phyloP scores from a whole-genome alignment of 2,113 vertebrate genomes.

The Bagarius yarrelli region DNA sequence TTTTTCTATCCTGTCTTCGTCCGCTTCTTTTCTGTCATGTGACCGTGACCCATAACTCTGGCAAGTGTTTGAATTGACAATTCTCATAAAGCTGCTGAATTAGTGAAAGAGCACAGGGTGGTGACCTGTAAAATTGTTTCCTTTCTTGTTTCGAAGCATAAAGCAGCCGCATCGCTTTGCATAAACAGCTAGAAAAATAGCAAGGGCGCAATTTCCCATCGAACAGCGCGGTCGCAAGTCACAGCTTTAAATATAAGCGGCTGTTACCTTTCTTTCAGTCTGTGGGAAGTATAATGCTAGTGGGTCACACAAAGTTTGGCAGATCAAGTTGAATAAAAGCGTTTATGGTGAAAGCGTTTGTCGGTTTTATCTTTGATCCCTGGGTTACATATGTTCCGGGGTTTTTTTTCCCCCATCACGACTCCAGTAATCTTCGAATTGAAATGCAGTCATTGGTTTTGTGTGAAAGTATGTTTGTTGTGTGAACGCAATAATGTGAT shows the following conservation, averaged over 20 bases:
- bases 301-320: constrained; percentile 22
- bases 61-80: neutral
- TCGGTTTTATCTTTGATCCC: constrained; percentile 21
- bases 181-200: constrained; percentile 6
- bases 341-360: constrained; percentile 26
- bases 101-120: constrained; percentile 9
- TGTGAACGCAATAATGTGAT: neutral
- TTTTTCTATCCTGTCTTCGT: neutral
- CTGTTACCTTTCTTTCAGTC: constrained; percentile 20
- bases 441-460: neutral
- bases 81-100: neutral
- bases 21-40: neutral
- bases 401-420: neutral
- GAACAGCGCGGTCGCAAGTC: constrained; percentile 24
- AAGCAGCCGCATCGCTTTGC: constrained; percentile 43
- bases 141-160: constrained; percentile 11
- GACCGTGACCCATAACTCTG: constrained; percentile 2
- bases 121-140: constrained; percentile 26
- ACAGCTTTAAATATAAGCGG: constrained; percentile 7
- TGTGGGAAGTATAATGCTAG: constrained; percentile 23
- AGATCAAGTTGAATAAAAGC: constrained; percentile 28
- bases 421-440: neutral
- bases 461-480: neutral
- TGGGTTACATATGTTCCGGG: neutral
- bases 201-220: constrained; percentile 21